phyloP scores from a whole-genome alignment of 1,140 invertebrate species.

The Solenopsis invicta region DNA sequence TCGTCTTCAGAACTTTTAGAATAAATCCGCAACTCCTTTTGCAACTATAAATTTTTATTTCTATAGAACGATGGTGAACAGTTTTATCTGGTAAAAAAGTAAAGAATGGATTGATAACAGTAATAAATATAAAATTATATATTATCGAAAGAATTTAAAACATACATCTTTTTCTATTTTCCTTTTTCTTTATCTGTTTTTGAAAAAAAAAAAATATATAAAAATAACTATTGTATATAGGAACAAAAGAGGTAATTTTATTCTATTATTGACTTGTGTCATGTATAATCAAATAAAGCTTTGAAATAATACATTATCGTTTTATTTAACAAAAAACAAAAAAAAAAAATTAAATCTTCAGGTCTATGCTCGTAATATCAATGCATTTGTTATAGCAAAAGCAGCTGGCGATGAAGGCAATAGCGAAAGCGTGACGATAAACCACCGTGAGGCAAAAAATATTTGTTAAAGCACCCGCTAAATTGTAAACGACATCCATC shows the following conservation, averaged over 20 bases:
- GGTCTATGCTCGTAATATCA: not conserved
- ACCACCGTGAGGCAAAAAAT: slow-evolving; percentile 49
- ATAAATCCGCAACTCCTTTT: not conserved
- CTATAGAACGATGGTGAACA: not conserved
- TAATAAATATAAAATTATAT: not conserved
- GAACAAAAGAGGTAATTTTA: not conserved
- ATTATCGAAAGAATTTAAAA: slow-evolving; percentile 8
- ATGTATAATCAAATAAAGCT: not conserved
- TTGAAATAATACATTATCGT: not conserved
- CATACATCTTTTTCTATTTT: not conserved
- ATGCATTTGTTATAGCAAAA: not conserved
- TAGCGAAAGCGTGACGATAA: slow-evolving; percentile 7
- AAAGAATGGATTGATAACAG: not conserved
- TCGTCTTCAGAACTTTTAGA: not conserved
- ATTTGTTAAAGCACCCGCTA: slow-evolving; percentile 52
- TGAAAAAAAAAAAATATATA: not conserved
- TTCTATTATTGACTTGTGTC: no score
- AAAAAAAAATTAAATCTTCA: not conserved
- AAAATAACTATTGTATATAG: not conserved
- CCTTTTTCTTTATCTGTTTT: not conserved
- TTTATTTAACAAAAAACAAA: no score
- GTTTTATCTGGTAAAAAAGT: not conserved
- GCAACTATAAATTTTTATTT: not conserved
- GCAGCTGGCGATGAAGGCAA: not conserved
- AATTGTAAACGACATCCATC: slow-evolving; percentile 44